These are phyloP conservation scores for Hyalella azteca DNA, from an alignment of 2,888 invertebrate species.

Conservation along the genomic window DNA sequence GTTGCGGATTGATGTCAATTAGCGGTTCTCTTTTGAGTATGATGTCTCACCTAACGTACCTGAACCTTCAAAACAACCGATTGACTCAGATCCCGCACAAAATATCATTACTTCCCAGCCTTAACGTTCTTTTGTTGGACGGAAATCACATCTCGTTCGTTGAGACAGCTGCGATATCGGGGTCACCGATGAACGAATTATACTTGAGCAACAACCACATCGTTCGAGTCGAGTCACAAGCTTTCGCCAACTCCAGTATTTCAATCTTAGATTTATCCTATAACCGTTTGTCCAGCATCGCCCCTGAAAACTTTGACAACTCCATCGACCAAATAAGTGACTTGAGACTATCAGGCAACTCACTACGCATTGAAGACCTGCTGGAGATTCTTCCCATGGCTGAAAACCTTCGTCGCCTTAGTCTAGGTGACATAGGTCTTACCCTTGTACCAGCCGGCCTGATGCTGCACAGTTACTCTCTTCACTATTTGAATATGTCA, in stretches of 20 bases:
- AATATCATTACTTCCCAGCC: constrained; percentile 44
- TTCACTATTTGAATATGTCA: constrained; percentile 60
- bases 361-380: constrained; percentile 47
- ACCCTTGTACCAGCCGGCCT: constrained; percentile 49
- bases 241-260: constrained; percentile 75
- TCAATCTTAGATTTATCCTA: constrained; percentile 76
- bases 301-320: constrained; percentile 41
- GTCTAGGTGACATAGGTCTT: constrained; percentile 56
- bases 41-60: constrained; percentile 59
- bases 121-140: constrained; percentile 68
- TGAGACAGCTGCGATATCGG: constrained; percentile 59
- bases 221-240: constrained; percentile 75
- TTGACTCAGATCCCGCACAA: constrained; percentile 54
- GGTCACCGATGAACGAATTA: constrained; percentile 66
- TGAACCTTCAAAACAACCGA: constrained; percentile 59
- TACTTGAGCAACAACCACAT: constrained; percentile 76
- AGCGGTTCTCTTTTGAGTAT: constrained; percentile 77
- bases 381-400: constrained; percentile 44
- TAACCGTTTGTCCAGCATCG: constrained; percentile 69
- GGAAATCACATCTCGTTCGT: constrained; percentile 77
- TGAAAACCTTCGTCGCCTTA: constrained; percentile 43
- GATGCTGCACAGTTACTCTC: constrained; percentile 43
- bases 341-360: constrained; percentile 55
- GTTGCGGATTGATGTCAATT: constrained; percentile 75
- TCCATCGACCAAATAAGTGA: constrained; percentile 45